Evolutionary conservation across 2,113 vertebrate genomes (phyloP), one percentile per base, ranked within the genome.

Genomic region (Nothobranchius kuhntae): DNA sequence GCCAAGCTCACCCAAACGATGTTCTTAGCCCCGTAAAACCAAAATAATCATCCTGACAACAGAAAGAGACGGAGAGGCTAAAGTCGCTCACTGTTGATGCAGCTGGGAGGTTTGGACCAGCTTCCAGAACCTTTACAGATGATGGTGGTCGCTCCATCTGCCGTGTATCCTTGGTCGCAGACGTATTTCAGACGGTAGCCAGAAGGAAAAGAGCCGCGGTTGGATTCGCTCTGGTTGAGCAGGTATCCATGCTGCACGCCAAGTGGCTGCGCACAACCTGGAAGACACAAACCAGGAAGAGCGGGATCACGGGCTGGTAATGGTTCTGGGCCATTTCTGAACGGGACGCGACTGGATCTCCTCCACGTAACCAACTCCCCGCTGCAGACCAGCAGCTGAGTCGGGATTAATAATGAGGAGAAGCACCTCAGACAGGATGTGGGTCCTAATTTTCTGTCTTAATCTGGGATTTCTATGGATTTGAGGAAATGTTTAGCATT

Each of bases 151-250:
- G 87, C 73, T 35, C 92, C 92, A 42, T 92, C 89, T 56, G 91
- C 78, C 0, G 69, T 77, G 90, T 90, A 94, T 47, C 91, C 92
- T 0, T 79, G 71, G 60, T 91, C 88, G 14, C 93, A 94, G 79
- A 85, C 77, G 67, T 93, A 94, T 35, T 88, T 87, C 65, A 94
- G 82, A 78, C 91, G 82, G 15, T 92, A 87, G 53, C 91, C 92
- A 1, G 82, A 71, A 2, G 89, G 82, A 52, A 91, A 91, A 11
- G 87, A 92, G 71, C 85, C 92, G 42, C 86, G 80, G 89, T 92
- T 93, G 4, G 90, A 91, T 78, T 93, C 91, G 0, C 92, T 94
- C 81, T 89, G 87, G 85, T 93, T 92, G 61, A 89, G 73, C 76
- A 88, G 74, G 75, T 85, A 78, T 54, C 91, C 91, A 48, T 93